Conservation (phyloP, 1,140 invertebrate species). For the Gonatopus flavifemur region DNA sequence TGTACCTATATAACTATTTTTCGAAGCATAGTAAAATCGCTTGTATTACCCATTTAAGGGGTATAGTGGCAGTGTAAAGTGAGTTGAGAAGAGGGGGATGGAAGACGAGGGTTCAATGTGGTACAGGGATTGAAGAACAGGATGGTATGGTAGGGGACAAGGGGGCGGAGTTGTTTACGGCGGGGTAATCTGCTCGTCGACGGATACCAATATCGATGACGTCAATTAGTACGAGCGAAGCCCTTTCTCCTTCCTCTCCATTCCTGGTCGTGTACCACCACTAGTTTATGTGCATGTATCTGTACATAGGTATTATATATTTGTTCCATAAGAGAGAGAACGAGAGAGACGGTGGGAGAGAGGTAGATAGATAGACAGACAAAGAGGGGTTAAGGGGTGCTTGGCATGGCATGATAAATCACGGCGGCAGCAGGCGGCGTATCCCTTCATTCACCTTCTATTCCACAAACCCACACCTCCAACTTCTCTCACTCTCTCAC, state of each 20-base stretch:
- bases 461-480: slow-evolving; percentile 12
- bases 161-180: slow-evolving; percentile 55
- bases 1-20: too few species aligned
- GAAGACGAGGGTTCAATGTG: too few species aligned
- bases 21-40: too few species aligned
- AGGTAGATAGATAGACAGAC: background rate
- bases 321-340: too few species aligned
- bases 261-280: background rate
- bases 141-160: slow-evolving; percentile 18
- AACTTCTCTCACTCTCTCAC: background rate
- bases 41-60: too few species aligned
- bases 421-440: slow-evolving; percentile 15
- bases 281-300: background rate
- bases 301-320: background rate
- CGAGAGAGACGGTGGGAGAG: background rate
- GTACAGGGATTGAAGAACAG: too few species aligned
- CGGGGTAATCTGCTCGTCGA: slow-evolving; percentile 57
- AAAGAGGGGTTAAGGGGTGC: background rate
- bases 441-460: slow-evolving; percentile 13
- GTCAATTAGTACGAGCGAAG: slow-evolving; percentile 57
- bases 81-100: too few species aligned
- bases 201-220: slow-evolving; percentile 60
- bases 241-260: slow-evolving; percentile 26
- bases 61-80: too few species aligned
- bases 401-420: slow-evolving; percentile 7